Base-by-base conservation (phyloP, 2,797 vertebrate species). In the Centropyge bicolor region DNA sequence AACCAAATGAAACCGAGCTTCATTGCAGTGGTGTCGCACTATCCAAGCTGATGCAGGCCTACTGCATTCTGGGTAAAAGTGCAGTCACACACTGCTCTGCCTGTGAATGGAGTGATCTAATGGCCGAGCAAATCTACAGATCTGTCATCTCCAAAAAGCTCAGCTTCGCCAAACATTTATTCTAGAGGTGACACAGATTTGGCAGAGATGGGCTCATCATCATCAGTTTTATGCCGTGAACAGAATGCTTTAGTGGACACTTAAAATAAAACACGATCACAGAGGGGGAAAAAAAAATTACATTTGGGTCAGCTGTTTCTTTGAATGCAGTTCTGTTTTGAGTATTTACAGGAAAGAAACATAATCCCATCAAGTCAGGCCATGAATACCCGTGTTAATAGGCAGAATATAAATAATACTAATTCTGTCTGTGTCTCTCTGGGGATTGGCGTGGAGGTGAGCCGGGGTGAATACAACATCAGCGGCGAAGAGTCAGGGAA, bases 381-480 rank as follows among this genome's bases (percentile, higher is more conserved):
- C 12, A 0, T 22, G 35, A 60, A 13, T 4, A 31, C 66, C 63
- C 35, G 20, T 65, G 17, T 48, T 40, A 65, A 7, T 54, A 17
- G 59, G 3, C 17, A 46, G 31, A 46, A 14, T 43, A 35, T 54
- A 43, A 85, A 56, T 77, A 55, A 79, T 59, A 43, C 31, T 31
- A 13, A 51, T 78, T 71, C 5, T 79, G 31, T 80, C 19, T 55
- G 16, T 56, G 4, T 57, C 20, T 81, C 14, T 75, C 22, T 65
- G 92, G 60, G 69, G 70, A 91, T 89, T 14, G 82, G 86, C 43
- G 78, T 86, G 73, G 16, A 91, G 5, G 87, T 94, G 87, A 94
- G 91, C 77, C 84, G 86, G 24, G 89, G 75, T 0, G 85, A 91
- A 55, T 96, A 95, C 86, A 91, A 90, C 89, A 94, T 76, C 20